Conservation (phyloP, 2,888 invertebrate genomes). For the Tortricodes alternella region DNA sequence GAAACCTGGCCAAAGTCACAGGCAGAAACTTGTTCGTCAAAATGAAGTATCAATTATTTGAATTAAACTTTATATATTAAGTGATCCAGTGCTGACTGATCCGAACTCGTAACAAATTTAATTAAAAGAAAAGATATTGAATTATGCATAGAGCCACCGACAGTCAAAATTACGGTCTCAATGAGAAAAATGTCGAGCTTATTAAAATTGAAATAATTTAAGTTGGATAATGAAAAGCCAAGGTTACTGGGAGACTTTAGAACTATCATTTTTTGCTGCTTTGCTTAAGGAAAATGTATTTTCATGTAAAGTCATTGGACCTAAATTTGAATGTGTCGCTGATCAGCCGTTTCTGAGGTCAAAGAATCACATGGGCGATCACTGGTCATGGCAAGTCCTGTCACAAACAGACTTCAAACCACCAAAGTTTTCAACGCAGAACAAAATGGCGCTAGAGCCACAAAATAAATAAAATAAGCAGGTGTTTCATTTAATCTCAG, state of each 20-base stretch:
- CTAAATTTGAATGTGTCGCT: no score
- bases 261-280: no score
- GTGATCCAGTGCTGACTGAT: background rate
- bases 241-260: background rate
- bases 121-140: slow-evolving; percentile 1
- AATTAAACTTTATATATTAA: background rate
- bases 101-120: background rate
- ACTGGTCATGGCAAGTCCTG: no score
- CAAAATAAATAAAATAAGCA: slow-evolving; percentile 11
- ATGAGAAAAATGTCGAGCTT: background rate
- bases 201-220: background rate
- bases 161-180: background rate
- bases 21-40: no score
- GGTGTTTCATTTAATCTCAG: slow-evolving; percentile 19
- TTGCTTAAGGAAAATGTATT: no score
- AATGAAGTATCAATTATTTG: no score
- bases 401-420: no score
- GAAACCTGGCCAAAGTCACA: no score
- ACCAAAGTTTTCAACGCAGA: no score
- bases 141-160: background rate
- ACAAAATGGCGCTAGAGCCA: background rate
- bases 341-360: no score
- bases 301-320: no score
- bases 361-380: no score
- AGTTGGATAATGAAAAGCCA: background rate